Percentiles rank a stretch among this genome's conserved stretches.
Evolutionary conservation across 1,140 invertebrate genomes (phyloP).

Genomic region (Drosophila dunni): DNA sequence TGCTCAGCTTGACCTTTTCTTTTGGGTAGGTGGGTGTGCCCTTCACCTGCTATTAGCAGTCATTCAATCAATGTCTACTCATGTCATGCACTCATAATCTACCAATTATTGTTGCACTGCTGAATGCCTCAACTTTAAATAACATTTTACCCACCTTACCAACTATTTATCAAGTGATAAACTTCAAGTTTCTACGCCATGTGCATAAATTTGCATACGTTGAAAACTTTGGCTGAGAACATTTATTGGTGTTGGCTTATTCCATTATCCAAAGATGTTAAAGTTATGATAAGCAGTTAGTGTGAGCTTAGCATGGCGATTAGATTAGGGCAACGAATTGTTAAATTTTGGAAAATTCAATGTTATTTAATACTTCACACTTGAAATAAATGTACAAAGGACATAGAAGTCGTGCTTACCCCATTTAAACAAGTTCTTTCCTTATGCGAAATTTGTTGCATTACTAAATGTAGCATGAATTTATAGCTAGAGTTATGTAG

Average conservation of each 20-base stretch:
- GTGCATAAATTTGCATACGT: background rate
- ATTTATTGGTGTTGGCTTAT: too few species aligned
- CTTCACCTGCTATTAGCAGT: conserved; percentile 13
- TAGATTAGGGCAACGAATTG: too few species aligned
- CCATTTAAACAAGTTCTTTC: too few species aligned
- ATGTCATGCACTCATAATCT: conserved; percentile 7
- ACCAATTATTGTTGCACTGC: conserved; percentile 14
- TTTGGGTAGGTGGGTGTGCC: background rate
- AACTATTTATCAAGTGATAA: background rate
- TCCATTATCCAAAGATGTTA: too few species aligned
- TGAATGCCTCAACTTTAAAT: background rate
- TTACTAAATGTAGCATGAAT: background rate
- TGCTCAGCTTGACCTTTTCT: conserved; percentile 16
- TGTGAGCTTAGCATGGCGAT: too few species aligned
- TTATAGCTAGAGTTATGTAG: conserved; percentile 5
- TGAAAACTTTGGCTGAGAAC: background rate
- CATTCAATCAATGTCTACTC: conserved; percentile 22
- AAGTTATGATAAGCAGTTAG: too few species aligned
- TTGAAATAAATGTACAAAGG: too few species aligned
- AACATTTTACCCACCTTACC: background rate
- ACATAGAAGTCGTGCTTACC: too few species aligned
- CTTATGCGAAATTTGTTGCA: conserved; percentile 14
- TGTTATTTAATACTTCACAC: too few species aligned
- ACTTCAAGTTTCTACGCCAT: background rate
- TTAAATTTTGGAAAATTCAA: too few species aligned